Evolutionary conservation across 2,113 vertebrate species (phyloP).

Genomic region (Gambusia affinis): DNA sequence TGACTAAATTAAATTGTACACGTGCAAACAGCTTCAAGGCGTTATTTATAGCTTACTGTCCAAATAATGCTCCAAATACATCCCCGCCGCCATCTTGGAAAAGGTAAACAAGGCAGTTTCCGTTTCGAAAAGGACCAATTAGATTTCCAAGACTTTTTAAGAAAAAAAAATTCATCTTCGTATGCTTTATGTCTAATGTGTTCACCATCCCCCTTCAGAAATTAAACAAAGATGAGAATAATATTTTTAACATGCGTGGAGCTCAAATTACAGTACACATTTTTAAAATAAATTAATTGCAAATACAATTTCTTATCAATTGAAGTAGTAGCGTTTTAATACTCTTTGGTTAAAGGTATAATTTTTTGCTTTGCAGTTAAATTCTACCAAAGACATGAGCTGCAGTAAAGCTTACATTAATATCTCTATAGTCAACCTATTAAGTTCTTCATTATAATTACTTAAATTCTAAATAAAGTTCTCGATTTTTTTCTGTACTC

Average conservation of each 20-base stretch:
- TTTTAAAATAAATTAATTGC: background rate
- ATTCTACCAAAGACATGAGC: too few species aligned
- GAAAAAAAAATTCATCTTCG: background rate
- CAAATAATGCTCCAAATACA: conserved; percentile 85
- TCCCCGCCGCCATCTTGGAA: conserved; percentile 83
- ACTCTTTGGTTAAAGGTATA: too few species aligned
- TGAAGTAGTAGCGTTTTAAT: too few species aligned
- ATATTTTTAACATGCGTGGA: background rate
- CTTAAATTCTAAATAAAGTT: too few species aligned
- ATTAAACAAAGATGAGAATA: background rate
- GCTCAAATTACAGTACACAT: background rate
- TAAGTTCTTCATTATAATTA: too few species aligned
- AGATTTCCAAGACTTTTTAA: conserved; percentile 42
- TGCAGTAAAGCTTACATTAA: too few species aligned
- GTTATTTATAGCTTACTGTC: conserved; percentile 75
- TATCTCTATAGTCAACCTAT: too few species aligned
- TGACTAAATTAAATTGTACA: rapidly evolving
- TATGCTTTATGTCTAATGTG: background rate
- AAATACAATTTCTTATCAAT: background rate
- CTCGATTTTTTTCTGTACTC: too few species aligned
- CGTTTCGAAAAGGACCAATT: conserved; percentile 34
- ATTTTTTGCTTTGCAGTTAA: too few species aligned
- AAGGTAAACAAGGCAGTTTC: conserved; percentile 80
- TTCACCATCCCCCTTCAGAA: background rate
- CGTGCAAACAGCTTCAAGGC: background rate